Evolutionary conservation across 2,888 invertebrate genomes (phyloP), one percentile per base, ranked within the genome.

Genomic region (Tetramorium bicarinatum): DNA sequence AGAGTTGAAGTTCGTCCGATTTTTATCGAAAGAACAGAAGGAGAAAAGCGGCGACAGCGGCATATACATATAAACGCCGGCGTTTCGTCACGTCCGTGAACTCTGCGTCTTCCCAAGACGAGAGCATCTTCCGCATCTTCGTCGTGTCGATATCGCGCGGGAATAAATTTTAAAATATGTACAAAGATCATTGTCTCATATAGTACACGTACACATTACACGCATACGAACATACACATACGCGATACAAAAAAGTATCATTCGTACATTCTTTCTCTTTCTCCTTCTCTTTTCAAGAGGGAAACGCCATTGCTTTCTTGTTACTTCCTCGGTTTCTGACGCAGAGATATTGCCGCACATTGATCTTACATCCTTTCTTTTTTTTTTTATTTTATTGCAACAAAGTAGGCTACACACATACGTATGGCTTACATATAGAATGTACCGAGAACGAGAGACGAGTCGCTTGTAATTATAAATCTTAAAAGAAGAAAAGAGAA

Each of bases 71-170:
- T 71, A 83, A 87, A 88, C 76, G 82, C 85, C 87, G 86, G 85
- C 87, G 85, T 88, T 90, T 90, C 85, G 86, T 88, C 86, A 87
- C 86, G 86, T 87, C 87, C 87, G 86, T 89, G 82, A 85, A 88
- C 85, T 66, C 89, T 85, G 79, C 87, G 82, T 89, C 85, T 89
- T 86, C 86, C 82, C 62, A 38, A n/a, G 85, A 29, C 81, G 85
- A 69, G 77, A 82, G 75, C 83, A 86, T 72, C 21, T 72, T 72
- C 38, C 25, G 71, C 54, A 54, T 72, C 56, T 41, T 56, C 13
- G 41, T 38, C 38, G 83, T 54, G 25, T 44, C 74, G 49, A 47
- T 49, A 41, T 9, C 21, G 25, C 44, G 56, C 71, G 47, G 44
- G 29, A 66, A 77, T 77, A 80, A 75, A 89, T 86, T 87, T 87